phyloP scores from a whole-genome alignment of 2,113 vertebrate species.

The Salvelinus sp. region DNA sequence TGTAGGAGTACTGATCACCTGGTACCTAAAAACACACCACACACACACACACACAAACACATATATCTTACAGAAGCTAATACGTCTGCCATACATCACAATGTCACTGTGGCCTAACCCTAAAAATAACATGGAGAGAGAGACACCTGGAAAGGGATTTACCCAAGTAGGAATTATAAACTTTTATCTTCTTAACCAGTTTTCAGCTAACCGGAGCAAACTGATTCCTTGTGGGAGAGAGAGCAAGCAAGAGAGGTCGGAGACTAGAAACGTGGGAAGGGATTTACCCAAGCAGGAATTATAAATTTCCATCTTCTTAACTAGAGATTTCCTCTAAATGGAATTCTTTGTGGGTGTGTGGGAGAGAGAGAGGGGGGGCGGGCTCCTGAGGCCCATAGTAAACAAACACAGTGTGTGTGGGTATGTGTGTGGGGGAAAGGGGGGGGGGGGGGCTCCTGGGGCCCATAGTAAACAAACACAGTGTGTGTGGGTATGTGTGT shows the following conservation, averaged over 20 bases:
- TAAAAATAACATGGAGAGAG: conserved; percentile 60
- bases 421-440: no score
- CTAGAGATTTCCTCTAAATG: background rate
- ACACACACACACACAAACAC: conserved; percentile 7
- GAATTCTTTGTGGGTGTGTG: background rate
- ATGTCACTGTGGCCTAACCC: conserved; percentile 46
- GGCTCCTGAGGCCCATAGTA: no score
- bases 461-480: no score
- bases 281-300: conserved; percentile 23
- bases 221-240: background rate
- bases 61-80: conserved; percentile 7
- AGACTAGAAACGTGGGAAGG: conserved; percentile 9
- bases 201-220: background rate
- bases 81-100: conserved; percentile 52
- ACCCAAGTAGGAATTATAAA: conserved; percentile 11
- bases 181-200: conserved; percentile 14
- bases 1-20: conserved; percentile 97
- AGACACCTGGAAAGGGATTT: conserved; percentile 24
- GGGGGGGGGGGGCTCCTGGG: background rate
- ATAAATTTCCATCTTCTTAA: conserved; percentile 18
- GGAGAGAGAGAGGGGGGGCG: background rate
- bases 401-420: no score
- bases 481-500: background rate
- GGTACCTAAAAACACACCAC: conserved; percentile 79
- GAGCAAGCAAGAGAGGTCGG: conserved; percentile 2